These are phyloP conservation scores for Lordiphosa collinella DNA, from an alignment of 1,140 invertebrate species.

Conservation along the genomic window DNA sequence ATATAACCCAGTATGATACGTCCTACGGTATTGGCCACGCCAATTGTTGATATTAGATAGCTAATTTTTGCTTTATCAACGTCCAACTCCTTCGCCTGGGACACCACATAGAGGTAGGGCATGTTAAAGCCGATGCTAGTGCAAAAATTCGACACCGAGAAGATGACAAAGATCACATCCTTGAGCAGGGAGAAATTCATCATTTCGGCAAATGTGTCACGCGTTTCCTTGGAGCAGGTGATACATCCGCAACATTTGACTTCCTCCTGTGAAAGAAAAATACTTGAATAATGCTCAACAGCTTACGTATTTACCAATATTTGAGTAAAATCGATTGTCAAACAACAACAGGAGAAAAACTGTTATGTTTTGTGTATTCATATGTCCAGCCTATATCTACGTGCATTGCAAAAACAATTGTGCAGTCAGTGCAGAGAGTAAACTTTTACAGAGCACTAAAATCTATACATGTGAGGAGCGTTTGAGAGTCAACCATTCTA, in stretches of 20 bases:
- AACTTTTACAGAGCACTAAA: too few species aligned
- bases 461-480: too few species aligned
- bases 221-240: conserved; percentile 82
- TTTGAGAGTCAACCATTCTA: too few species aligned
- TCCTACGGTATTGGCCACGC: conserved; percentile 93
- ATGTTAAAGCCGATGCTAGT: conserved; percentile 98
- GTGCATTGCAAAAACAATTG: too few species aligned
- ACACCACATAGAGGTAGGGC: conserved; percentile 91
- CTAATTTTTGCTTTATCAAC: conserved; percentile 82
- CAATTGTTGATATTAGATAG: conserved; percentile 88
- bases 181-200: conserved; percentile 90
- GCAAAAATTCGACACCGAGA: conserved; percentile 95
- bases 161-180: conserved; percentile 93
- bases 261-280: conserved; percentile 45
- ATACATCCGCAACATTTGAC: conserved; percentile 80
- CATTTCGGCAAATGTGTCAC: conserved; percentile 89
- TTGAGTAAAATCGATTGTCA: too few species aligned
- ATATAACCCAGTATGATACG: conserved; percentile 91
- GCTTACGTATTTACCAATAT: too few species aligned
- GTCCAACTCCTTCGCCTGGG: conserved; percentile 83
- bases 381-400: too few species aligned
- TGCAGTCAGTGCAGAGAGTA: too few species aligned
- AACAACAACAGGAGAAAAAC: too few species aligned
- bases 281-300: neutral
- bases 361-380: too few species aligned